phyloP scores from a whole-genome alignment of 2,113 vertebrate genomes.

The Phylloscopus trochiloides region DNA sequence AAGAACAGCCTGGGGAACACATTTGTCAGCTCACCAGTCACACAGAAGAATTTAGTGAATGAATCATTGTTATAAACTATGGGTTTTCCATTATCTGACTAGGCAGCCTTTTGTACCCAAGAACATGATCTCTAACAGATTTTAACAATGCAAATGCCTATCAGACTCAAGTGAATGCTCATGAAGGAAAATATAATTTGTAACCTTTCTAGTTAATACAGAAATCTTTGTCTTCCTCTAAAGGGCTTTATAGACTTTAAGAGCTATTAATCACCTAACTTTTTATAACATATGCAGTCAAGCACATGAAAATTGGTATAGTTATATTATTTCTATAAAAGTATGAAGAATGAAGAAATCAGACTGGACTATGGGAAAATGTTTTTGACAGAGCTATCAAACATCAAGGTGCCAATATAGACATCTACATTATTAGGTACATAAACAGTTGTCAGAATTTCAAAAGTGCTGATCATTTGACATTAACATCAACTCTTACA shows the following conservation, averaged over 20 bases:
- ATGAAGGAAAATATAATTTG: not conserved
- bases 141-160: not conserved
- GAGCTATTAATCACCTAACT: not conserved
- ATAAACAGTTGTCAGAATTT: not conserved
- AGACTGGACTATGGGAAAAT: not conserved
- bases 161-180: not conserved
- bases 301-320: not conserved
- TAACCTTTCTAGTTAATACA: not conserved
- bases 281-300: not conserved
- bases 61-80: not conserved
- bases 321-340: not conserved
- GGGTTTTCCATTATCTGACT: constrained; percentile 4
- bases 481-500: not conserved
- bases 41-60: not conserved
- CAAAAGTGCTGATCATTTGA: not conserved
- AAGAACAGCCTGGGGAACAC: constrained; percentile 13
- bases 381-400: not conserved
- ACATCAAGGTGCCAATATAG: not conserved
- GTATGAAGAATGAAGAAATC: not conserved
- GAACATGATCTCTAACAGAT: constrained; percentile 7
- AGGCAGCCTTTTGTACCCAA: not conserved
- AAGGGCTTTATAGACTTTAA: not conserved
- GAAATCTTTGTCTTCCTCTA: constrained; percentile 41
- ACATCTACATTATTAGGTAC: not conserved
- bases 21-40: constrained; percentile 23